Conservation (phyloP, 1,140 invertebrate genomes). For the Bradysia coprophila region DNA sequence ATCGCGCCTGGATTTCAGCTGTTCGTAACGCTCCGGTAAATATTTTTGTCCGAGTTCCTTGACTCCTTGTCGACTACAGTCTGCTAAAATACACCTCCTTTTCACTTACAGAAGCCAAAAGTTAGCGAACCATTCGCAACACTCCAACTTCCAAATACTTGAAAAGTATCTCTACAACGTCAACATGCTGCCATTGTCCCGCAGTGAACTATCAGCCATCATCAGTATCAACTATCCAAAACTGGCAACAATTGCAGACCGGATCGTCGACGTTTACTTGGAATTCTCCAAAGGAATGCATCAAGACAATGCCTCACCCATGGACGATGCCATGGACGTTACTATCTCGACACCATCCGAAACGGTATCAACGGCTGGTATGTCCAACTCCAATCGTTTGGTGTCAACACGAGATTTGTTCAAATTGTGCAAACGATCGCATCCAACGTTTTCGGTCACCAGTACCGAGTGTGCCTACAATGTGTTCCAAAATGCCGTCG, state of each 20-base stretch:
- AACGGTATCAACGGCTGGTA: conserved; percentile 8
- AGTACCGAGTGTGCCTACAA: conserved; percentile 53
- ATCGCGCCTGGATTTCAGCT: conserved; percentile 73
- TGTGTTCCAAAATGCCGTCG: conserved; percentile 77
- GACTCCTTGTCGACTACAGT: conserved; percentile 6
- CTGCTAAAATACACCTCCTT: conserved; percentile 33
- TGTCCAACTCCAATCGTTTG: conserved; percentile 29
- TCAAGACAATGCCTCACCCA: conserved; percentile 13
- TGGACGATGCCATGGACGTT: conserved; percentile 13
- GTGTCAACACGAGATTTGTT: conserved; percentile 77
- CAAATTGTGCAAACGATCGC: conserved; percentile 74
- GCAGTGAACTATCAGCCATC: conserved; percentile 47
- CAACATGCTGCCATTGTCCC: conserved; percentile 59
- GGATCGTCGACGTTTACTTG: conserved; percentile 70
- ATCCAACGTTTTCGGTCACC: conserved; percentile 51
- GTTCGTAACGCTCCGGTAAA: conserved; percentile 73
- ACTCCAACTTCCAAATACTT: conserved; percentile 39
- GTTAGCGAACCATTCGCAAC: conserved; percentile 30
- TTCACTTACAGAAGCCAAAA: conserved; percentile 6
- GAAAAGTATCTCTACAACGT: conserved; percentile 70
- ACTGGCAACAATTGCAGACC: conserved; percentile 51
- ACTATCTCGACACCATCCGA: conserved; percentile 16
- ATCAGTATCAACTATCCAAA: conserved; percentile 48
- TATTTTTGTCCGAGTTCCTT: conserved; percentile 11
- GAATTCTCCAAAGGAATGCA: conserved; percentile 55